These are phyloP conservation scores for Drusus annulatus DNA, from an alignment of 1,140 invertebrate genomes.

Conservation along the genomic window DNA sequence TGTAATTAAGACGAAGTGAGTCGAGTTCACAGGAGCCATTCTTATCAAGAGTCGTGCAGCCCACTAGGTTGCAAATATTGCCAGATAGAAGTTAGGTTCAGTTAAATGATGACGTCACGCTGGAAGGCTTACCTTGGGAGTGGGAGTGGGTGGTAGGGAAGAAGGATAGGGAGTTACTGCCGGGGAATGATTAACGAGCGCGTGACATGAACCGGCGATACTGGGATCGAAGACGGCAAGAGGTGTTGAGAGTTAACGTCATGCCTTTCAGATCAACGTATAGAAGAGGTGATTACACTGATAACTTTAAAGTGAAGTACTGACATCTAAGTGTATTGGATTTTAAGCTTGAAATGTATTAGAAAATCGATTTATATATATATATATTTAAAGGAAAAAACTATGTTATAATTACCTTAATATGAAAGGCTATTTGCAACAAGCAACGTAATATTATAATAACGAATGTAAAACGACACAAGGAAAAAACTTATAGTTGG, in stretches of 20 bases:
- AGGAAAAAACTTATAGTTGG: too few species aligned
- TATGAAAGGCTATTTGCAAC: too few species aligned
- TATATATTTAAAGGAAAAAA: too few species aligned
- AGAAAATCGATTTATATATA: too few species aligned
- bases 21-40: background rate
- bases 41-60: slow-evolving; percentile 54
- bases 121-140: background rate
- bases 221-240: background rate
- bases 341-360: too few species aligned
- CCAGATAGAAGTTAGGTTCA: slow-evolving; percentile 37
- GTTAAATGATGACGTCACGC: slow-evolving; percentile 49
- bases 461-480: too few species aligned
- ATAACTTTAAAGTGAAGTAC: too few species aligned
- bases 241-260: slow-evolving; percentile 8
- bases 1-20: background rate
- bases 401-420: too few species aligned
- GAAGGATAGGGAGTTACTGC: background rate
- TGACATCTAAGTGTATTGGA: too few species aligned
- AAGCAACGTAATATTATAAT: too few species aligned
- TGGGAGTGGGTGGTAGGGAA: background rate
- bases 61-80: slow-evolving; percentile 49
- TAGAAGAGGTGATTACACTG: too few species aligned
- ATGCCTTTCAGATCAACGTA: too few species aligned
- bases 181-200: slow-evolving; percentile 52
- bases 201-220: slow-evolving; percentile 44